Conservation (phyloP, 2,113 vertebrate species). For the Rattus rattus region DNA sequence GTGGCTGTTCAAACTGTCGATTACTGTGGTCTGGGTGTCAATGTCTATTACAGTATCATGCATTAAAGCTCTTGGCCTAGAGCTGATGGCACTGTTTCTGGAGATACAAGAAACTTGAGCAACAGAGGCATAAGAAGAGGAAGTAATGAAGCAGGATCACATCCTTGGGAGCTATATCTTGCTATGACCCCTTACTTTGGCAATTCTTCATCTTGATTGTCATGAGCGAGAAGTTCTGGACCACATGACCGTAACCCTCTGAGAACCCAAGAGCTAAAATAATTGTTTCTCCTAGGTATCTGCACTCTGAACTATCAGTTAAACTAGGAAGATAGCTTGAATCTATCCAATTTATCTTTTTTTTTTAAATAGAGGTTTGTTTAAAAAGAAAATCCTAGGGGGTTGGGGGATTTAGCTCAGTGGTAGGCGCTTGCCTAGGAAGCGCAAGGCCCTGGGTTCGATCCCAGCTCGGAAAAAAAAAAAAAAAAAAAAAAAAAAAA, state of each 20-base stretch:
- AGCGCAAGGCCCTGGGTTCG: no score
- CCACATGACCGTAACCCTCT: no score
- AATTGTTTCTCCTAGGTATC: not conserved
- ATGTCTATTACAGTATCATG: not conserved
- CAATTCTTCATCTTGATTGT: not conserved
- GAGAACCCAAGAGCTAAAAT: not conserved
- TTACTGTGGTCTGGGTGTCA: not conserved
- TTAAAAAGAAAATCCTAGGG: constrained; percentile 27
- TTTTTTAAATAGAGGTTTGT: not conserved
- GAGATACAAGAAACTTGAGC: not conserved
- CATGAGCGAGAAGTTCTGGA: not conserved
- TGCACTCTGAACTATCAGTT: not conserved
- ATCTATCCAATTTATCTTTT: not conserved
- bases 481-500: constrained; percentile 43
- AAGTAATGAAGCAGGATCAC: not conserved
- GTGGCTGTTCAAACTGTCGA: not conserved
- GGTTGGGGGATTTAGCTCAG: no score
- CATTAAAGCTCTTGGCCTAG: not conserved
- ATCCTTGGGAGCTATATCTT: not conserved
- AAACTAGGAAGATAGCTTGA: not conserved
- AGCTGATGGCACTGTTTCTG: not conserved
- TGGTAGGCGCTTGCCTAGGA: no score
- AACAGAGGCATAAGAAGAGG: not conserved
- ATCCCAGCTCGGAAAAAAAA: no score
- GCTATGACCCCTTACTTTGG: not conserved